phyloP scores from a whole-genome alignment of 2,888 invertebrate genomes.

The Neelides folsomi region DNA sequence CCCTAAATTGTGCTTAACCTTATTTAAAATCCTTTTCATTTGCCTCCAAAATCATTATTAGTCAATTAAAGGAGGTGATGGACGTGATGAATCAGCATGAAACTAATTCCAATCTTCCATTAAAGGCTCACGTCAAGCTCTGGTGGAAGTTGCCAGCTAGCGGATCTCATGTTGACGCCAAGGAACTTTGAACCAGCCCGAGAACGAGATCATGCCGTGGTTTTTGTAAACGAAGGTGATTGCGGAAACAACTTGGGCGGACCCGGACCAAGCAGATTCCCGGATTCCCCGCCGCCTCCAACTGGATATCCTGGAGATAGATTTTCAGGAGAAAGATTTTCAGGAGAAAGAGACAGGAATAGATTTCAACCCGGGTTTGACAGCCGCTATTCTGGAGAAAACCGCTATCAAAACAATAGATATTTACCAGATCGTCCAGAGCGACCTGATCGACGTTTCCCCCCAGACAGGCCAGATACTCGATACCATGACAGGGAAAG shows the following conservation, averaged over 20 bases:
- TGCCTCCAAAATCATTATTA: too few relatives aligned
- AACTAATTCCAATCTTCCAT: neutral
- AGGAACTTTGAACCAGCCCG: constrained; percentile 15
- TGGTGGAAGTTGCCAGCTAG: constrained; percentile 22
- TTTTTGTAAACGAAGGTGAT: constrained; percentile 20
- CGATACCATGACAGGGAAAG: neutral
- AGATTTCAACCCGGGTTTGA: neutral
- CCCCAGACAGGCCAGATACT: neutral
- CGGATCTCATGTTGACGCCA: constrained; percentile 11
- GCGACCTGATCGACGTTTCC: neutral
- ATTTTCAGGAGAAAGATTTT: neutral
- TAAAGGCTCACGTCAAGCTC: constrained; percentile 16
- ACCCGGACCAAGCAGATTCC: neutral
- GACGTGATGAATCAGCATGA: too few relatives aligned
- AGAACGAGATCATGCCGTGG: constrained; percentile 21
- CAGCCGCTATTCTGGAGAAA: neutral
- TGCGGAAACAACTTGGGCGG: constrained; percentile 6
- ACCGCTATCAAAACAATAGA: neutral
- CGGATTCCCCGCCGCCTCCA: neutral
- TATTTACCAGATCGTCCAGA: neutral
- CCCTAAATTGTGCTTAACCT: too few relatives aligned
- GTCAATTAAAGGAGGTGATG: too few relatives aligned
- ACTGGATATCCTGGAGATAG: neutral
- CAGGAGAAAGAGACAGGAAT: neutral
- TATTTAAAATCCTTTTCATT: too few relatives aligned